These are phyloP conservation scores for Drosophila sucinea DNA, from an alignment of 1,140 invertebrate genomes.

Conservation along the genomic window DNA sequence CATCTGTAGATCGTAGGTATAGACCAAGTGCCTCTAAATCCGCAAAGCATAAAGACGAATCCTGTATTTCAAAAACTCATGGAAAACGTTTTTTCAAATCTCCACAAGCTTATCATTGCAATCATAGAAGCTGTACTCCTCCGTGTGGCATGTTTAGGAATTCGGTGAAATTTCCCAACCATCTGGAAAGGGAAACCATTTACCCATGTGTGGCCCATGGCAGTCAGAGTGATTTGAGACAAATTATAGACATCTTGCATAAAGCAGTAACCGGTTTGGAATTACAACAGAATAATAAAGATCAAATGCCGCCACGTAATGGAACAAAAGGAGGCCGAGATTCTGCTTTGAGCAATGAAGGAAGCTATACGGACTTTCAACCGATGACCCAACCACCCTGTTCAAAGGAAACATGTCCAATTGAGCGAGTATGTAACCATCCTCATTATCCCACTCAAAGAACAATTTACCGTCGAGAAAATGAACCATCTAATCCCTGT, in stretches of 20 bases:
- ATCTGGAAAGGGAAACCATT: not conserved
- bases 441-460: not conserved
- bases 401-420: not conserved
- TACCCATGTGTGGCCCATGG: not conserved
- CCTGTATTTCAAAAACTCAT: not conserved
- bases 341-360: not conserved
- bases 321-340: not conserved
- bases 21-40: not conserved
- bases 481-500: not conserved
- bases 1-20: not conserved
- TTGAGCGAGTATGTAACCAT: not conserved
- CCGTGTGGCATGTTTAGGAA: no score
- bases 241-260: constrained; percentile 1
- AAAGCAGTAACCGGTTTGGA: not conserved
- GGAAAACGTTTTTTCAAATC: not conserved
- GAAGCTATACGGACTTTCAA: not conserved
- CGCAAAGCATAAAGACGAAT: no score
- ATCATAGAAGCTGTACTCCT: no score
- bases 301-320: not conserved
- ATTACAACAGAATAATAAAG: not conserved
- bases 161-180: no score
- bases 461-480: not conserved
- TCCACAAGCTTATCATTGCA: not conserved
- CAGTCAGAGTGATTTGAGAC: not conserved
- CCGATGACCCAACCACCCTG: not conserved